Percentiles rank a stretch among this genome's conserved stretches.
phyloP scores from a whole-genome alignment of 1,140 invertebrate species.

The Sarcophaga bullata region DNA sequence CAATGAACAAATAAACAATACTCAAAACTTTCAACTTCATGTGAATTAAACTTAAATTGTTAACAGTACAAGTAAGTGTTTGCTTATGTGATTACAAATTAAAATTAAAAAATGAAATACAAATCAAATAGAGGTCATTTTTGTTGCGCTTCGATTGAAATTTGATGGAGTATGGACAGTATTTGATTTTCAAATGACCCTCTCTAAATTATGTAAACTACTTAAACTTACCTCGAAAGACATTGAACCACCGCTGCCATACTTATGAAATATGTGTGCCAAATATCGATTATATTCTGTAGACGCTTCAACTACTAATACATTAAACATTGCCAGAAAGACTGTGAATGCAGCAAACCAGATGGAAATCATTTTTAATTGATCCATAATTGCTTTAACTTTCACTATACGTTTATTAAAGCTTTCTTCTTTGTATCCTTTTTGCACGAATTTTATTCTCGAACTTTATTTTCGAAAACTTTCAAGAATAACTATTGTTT shows the following conservation, averaged over 20 bases:
- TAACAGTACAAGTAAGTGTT: background rate
- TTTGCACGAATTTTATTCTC: constrained; percentile 10
- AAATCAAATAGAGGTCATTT: background rate
- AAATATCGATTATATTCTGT: constrained; percentile 63
- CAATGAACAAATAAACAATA: background rate
- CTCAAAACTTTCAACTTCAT: constrained; percentile 7
- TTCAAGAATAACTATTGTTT: constrained; percentile 1
- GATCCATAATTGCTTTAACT: background rate
- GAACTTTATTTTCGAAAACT: constrained; percentile 23
- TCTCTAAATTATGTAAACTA: no score
- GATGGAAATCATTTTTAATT: constrained; percentile 17
- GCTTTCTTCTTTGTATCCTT: background rate
- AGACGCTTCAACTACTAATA: constrained; percentile 43
- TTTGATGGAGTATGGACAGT: background rate
- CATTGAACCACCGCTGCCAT: constrained; percentile 70
- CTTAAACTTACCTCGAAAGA: constrained; percentile 70
- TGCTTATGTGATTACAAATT: background rate
- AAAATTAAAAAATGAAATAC: background rate
- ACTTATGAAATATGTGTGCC: constrained; percentile 70
- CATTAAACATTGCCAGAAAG: background rate
- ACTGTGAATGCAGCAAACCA: constrained; percentile 6
- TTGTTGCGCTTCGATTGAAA: background rate
- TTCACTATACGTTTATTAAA: background rate
- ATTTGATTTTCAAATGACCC: background rate
- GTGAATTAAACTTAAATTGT: constrained; percentile 3